Base-by-base conservation (phyloP, 2,113 vertebrate genomes). In the Protobothrops flavoviridis region DNA sequence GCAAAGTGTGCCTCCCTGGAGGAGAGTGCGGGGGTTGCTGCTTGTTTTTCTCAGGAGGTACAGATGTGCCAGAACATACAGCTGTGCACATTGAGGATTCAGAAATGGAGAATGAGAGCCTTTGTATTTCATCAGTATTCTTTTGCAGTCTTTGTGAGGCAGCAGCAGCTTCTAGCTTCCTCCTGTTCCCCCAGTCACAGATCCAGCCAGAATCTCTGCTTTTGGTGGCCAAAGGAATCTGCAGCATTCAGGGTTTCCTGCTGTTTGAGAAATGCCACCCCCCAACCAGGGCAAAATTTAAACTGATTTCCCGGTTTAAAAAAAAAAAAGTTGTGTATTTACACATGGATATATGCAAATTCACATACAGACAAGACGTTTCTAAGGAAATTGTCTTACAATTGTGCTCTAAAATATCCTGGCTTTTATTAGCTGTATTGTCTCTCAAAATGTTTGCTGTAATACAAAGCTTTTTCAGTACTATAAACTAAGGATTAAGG, bases 31-130 rank as follows among this genome's bases (percentile, higher is more conserved):
- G 89, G 89, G 89, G 81, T 90, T 53, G 45, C 56, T 90, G 56
- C 92, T 93, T 90, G 45, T 90, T 90, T 93, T 86, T 90, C 89
- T 93, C 92, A 64, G 89, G 89, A 90, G 89, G 92, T 90, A 45
- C 92, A 93, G 92, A 93, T 93, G 89, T 93, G 92, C 92, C 92
- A 93, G 64, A 93, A 64, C 53, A 90, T 93, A 93, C 92, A 93
- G 92, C 92, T 93, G 92, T 90, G 92, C 89, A 93, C 48, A 87
- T 15, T 59, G 89, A 90, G 48, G 74, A 90, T 87, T 64, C 89
- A 90, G 89, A 93, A 57, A 57, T 33, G 61, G 92, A 93, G 89
- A 93, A 93, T 87, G 92, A 90, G 81, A 93, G 88, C 81, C 92
- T 90, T 93, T 93, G 92, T 93, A 90, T 90, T 90, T 90, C 81